Evolutionary conservation across 2,888 invertebrate genomes (phyloP), one percentile per base, ranked within the genome.

Genomic region (Pheosia tremula): DNA sequence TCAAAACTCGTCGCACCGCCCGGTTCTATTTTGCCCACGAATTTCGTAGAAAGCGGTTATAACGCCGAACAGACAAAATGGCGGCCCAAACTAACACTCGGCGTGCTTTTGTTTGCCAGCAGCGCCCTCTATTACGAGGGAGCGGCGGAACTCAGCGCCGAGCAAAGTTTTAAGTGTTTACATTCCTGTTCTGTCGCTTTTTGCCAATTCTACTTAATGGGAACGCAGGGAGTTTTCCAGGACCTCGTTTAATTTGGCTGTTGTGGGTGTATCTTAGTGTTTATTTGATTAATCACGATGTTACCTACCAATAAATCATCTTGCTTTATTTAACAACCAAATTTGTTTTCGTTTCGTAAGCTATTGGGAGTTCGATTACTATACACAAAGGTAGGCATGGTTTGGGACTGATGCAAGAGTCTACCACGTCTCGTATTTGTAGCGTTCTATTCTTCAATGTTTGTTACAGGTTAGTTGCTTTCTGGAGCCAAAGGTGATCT

Each of bases 151-250:
- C 87, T 84, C 84, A 63, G 75, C 80, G 77, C 78, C 75, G 85
- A 84, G 86, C 80, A 89, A 91, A 91, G 89, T 92, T 91, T 92
- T 90, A 91, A 92, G 91, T 92, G 91, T 91, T 92, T 92, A 91
- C 89, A 90, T 90, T 92, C 86, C 86, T 87, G 90, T 90, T 89
- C 88, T 86, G 89, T 87, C 87, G 90, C 91, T 90, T 91, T 91
- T 91, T 91, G 89, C 90, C 89, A 87, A 91, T 89, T 88, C 85
- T 85, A 87, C 85, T 88, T 89, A 90, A 91, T 89, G 84, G 89
- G 83, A 83, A 88, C 85, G 85, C 83, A 81, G 85, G 72, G 83
- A 88, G 86, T 84, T 87, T 81, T 82, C 79, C 84, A 81, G 81
- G 85, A 87, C 86, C 87, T 84, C 86, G 83, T 88, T 90, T 89